Evolutionary conservation across 2,888 invertebrate genomes (phyloP).

Genomic region (Nemapogon koenigi): DNA sequence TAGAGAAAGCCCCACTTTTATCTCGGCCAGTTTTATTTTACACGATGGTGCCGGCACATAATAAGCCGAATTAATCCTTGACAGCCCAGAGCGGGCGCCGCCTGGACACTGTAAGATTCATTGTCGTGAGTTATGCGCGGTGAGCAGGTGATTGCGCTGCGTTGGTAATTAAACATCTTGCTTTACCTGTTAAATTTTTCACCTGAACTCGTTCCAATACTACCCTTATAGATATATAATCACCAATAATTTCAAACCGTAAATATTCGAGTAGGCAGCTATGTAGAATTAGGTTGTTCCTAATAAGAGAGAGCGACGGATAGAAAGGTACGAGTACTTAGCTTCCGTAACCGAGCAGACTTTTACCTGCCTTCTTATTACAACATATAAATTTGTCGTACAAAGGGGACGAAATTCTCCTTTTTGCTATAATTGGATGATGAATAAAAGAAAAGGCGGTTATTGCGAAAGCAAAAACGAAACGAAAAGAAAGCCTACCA

Average conservation of each 20-base stretch:
- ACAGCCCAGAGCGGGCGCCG: slow-evolving; percentile 6
- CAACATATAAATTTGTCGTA: slow-evolving; percentile 14
- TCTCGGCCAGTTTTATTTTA: slow-evolving; percentile 21
- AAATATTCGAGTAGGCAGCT: no score
- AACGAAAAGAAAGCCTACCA: slow-evolving; percentile 1
- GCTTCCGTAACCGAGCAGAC: not conserved
- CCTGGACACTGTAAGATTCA: slow-evolving; percentile 9
- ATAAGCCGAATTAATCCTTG: slow-evolving; percentile 32
- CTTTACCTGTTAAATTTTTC: slow-evolving; percentile 14
- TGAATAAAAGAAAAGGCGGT: slow-evolving; percentile 63
- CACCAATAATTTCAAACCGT: not conserved
- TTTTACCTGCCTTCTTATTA: slow-evolving; percentile 10
- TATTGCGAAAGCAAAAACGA: slow-evolving; percentile 43
- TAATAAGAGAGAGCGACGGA: no score
- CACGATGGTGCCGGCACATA: slow-evolving; percentile 23
- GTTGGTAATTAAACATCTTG: slow-evolving; percentile 18
- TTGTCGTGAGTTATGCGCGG: slow-evolving; percentile 10
- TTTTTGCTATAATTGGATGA: slow-evolving; percentile 61
- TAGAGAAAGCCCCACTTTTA: slow-evolving; percentile 10
- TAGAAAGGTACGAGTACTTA: not conserved
- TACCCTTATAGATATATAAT: not conserved
- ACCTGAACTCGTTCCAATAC: not conserved
- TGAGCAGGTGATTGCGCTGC: slow-evolving; percentile 9
- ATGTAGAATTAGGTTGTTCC: no score
- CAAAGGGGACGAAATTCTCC: slow-evolving; percentile 46